Percentiles rank a stretch among this genome's conserved stretches.
phyloP scores from a whole-genome alignment of 2,888 invertebrate genomes.

The Antheraea yamamai region DNA sequence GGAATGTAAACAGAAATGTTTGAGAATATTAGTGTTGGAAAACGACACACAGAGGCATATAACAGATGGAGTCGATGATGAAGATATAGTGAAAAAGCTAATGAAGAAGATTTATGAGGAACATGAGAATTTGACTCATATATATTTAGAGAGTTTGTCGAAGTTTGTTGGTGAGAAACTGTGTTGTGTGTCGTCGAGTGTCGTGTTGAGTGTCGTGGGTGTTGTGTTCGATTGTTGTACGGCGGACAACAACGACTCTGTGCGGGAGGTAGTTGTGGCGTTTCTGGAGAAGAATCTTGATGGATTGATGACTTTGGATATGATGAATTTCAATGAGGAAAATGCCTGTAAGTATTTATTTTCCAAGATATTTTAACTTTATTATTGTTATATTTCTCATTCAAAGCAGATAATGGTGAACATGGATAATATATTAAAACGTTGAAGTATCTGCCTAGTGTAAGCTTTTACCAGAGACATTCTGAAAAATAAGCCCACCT shows the following conservation, averaged over 20 bases:
- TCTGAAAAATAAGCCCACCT: no score
- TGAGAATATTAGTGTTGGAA: conserved; percentile 54
- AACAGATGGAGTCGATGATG: conserved; percentile 38
- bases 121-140: conserved; percentile 58
- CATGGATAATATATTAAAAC: no score
- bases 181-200: conserved; percentile 25
- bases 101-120: conserved; percentile 49
- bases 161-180: conserved; percentile 46
- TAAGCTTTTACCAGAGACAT: no score
- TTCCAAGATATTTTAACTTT: neutral
- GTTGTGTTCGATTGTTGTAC: conserved; percentile 52
- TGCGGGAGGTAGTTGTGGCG: conserved; percentile 47
- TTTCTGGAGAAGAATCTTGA: conserved; percentile 52
- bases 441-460: no score
- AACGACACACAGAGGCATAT: conserved; percentile 50
- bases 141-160: conserved; percentile 57
- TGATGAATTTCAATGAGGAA: conserved; percentile 32
- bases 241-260: conserved; percentile 51
- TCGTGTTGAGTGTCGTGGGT: conserved; percentile 47
- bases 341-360: conserved; percentile 52
- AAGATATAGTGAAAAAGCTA: conserved; percentile 43
- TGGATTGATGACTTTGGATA: conserved; percentile 34
- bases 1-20: conserved; percentile 61
- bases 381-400: neutral
- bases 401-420: neutral